These are phyloP conservation scores for Choloepus hoffmanni DNA, from an alignment of 2,113 vertebrate species.

Conservation along the genomic window DNA sequence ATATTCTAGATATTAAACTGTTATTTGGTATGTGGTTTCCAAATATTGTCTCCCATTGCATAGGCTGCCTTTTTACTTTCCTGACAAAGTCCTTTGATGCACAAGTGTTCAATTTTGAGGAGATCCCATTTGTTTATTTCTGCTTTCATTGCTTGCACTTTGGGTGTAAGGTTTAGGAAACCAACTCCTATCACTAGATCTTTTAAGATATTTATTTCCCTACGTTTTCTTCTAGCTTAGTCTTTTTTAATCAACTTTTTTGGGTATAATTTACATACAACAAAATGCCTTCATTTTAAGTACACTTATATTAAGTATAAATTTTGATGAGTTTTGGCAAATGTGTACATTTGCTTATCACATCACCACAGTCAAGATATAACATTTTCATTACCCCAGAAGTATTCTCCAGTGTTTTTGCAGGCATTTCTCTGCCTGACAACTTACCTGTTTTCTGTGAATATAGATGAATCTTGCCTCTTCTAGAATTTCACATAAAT, in stretches of 20 bases:
- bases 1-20: no score
- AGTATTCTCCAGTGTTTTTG: neutral
- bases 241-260: neutral
- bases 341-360: neutral
- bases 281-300: conserved; percentile 29
- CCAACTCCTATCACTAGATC: no score
- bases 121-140: no score
- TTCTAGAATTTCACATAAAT: conserved; percentile 41
- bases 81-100: no score
- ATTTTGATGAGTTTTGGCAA: conserved; percentile 30
- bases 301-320: neutral
- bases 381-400: neutral
- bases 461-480: neutral
- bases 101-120: no score
- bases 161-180: no score
- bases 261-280: neutral
- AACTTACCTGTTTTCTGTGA: conserved; percentile 9
- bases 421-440: neutral
- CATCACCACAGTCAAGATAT: neutral
- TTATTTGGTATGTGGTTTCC: no score
- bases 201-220: no score
- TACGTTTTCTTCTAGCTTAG: neutral
- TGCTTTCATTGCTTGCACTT: no score
- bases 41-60: no score
- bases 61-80: no score